A percentile compares a stretch with the other conserved stretches of the same genome.
Evolutionary conservation across 1,140 invertebrate genomes (phyloP).

Genomic region (Chironomus striatipennis): DNA sequence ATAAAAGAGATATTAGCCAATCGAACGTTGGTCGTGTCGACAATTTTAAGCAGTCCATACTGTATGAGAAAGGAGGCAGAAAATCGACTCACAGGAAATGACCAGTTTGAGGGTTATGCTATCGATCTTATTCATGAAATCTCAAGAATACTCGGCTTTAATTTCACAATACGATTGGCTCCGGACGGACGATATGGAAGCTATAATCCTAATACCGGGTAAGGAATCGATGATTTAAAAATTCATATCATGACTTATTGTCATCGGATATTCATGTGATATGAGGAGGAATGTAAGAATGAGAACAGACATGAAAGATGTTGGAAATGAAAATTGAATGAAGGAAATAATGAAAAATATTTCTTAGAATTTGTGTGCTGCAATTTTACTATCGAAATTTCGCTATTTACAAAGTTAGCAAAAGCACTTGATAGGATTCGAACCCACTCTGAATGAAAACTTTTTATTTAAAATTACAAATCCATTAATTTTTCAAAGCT

Average conservation of each 20-base stretch:
- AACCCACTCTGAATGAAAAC: too few species aligned
- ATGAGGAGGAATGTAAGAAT: neutral
- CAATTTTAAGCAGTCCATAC: conserved; percentile 85
- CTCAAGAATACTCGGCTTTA: conserved; percentile 80
- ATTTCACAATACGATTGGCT: conserved; percentile 75
- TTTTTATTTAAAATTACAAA: too few species aligned
- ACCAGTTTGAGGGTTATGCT: conserved; percentile 81
- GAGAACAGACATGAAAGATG: neutral
- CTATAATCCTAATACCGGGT: conserved; percentile 55
- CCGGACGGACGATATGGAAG: conserved; percentile 76
- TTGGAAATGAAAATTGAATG: too few species aligned
- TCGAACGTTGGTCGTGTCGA: conserved; percentile 85
- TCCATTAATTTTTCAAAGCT: too few species aligned
- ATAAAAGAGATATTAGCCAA: conserved; percentile 83
- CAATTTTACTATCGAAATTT: too few species aligned
- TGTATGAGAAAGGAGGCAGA: conserved; percentile 82
- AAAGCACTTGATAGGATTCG: too few species aligned
- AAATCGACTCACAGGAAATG: conserved; percentile 69
- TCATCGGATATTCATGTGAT: neutral
- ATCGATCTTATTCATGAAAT: conserved; percentile 83
- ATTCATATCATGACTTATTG: neutral
- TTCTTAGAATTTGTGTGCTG: too few species aligned
- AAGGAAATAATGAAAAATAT: neutral
- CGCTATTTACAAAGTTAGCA: too few species aligned
- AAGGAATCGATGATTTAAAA: conserved; percentile 4